Percentiles rank a stretch among this genome's conserved stretches.
phyloP scores from a whole-genome alignment of 2,113 vertebrate species.

The Suricata suricatta region DNA sequence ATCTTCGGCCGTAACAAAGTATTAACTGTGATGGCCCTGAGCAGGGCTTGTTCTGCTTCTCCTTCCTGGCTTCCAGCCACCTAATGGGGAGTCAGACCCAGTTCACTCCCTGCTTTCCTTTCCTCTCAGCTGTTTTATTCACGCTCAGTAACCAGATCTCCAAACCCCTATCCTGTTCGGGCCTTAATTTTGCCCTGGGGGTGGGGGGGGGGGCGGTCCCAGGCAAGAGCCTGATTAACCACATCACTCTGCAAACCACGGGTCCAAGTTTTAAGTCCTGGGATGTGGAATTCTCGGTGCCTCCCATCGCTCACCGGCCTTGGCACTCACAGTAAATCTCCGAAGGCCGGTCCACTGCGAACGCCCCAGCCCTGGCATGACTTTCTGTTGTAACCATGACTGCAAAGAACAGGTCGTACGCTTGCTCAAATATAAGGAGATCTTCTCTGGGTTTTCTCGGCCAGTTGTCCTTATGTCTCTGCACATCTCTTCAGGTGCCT shows the following conservation, averaged over 20 bases:
- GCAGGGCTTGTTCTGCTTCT: not conserved
- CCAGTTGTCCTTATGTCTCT: not conserved
- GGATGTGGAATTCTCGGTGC: not conserved
- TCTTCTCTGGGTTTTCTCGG: not conserved
- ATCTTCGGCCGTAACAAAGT: not conserved
- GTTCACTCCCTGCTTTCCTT: not conserved
- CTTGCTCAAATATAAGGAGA: not conserved
- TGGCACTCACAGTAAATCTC: not conserved
- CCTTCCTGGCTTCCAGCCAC: not conserved
- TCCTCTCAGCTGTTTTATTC: not conserved
- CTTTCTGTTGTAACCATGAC: not conserved
- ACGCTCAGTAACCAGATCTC: accelerated
- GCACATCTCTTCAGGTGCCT: too few relatives aligned
- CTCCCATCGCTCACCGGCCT: not conserved
- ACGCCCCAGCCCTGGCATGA: not conserved
- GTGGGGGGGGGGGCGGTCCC: not conserved
- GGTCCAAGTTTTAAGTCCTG: not conserved
- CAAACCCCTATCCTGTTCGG: not conserved
- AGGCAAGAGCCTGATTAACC: not conserved
- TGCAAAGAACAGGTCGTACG: not conserved
- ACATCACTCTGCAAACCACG: not conserved
- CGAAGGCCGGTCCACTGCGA: too few relatives aligned
- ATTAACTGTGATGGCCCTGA: not conserved
- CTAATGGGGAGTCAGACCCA: not conserved
- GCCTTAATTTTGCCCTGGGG: not conserved